Base-by-base conservation (phyloP, 2,888 invertebrate genomes). In the Cephonodes hylas region DNA sequence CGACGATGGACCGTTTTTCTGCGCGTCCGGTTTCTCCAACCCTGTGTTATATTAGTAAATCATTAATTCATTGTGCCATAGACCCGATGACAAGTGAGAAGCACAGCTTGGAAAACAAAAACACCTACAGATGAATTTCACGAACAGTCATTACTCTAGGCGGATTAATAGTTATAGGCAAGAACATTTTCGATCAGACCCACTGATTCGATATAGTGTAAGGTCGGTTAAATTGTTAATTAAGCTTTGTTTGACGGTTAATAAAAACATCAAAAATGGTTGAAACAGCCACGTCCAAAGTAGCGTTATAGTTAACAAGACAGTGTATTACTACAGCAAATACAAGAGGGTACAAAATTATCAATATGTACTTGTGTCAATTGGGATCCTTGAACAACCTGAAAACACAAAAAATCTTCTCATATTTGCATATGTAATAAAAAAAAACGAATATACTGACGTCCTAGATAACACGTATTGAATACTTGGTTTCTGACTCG, bases 311-410 rank as follows among this genome's bases (percentile, higher is more conserved):
- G 66, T 68, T 68, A 67, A 64, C 66, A 58, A 68, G 60, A 45
- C 59, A 63, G 63, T 59, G 56, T 61, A 46, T 72, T 63, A 68
- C 53, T 53, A 71, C 64, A 73, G 59, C 62, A 60, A 67, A 64
- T 65, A 73, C 68, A 77, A 65, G 74, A 70, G 71, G 70, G 69
- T 74, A 62, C 72, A 76, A 68, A 74, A 74, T 65, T 66, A 66
- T 76, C 79, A 83, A 77, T 85, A 88, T 86, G 83, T 92, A 92
- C 91, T 92, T 92, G 90, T 78, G 66, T 89, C 84, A 69, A 81
- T 83, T 65, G 88, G 84, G 73, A 85, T 83, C 85, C 85, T 79
- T 85, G 91, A 85, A 77, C 83, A 87, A 85, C 91, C 91, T 91
- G 91, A 74, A 91, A 89, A 84, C 78, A 84, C 67, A 75, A 77